These are phyloP conservation scores for Lasioglossum lativentre DNA, from an alignment of 2,888 invertebrate genomes.

Conservation along the genomic window DNA sequence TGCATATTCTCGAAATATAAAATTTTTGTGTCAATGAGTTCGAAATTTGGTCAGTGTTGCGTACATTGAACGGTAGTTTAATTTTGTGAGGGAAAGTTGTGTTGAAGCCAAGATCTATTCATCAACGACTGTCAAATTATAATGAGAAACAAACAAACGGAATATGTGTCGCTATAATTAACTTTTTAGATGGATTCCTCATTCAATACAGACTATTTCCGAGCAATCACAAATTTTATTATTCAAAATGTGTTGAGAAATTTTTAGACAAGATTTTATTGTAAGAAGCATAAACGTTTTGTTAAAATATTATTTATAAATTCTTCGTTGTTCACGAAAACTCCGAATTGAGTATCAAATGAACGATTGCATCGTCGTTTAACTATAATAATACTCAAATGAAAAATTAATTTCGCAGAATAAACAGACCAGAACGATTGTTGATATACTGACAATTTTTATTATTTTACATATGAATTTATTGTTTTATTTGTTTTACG, in stretches of 20 bases:
- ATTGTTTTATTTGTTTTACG: not conserved
- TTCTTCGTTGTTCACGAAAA: not conserved
- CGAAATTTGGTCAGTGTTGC: not conserved
- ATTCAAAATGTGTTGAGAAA: not conserved
- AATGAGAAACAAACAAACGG: not conserved
- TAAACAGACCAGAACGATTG: too few species aligned
- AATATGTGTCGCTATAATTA: conserved; percentile 6
- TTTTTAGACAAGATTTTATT: not conserved
- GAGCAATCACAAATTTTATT: not conserved
- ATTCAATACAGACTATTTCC: not conserved
- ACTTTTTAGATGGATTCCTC: not conserved
- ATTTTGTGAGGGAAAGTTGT: not conserved
- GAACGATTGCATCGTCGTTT: not conserved
- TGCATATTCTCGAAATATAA: not conserved
- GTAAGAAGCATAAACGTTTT: not conserved
- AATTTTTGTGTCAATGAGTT: not conserved
- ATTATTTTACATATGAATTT: not conserved
- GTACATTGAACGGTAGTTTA: not conserved
- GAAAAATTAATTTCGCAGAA: too few species aligned
- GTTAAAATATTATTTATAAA: not conserved
- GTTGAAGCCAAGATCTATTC: not conserved
- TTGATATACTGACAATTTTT: not conserved
- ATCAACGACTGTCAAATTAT: conserved; percentile 7
- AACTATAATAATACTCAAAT: too few species aligned
- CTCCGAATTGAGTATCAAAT: not conserved